Conservation (phyloP, 1,140 invertebrate species). For the Calephelis virginiensis region DNA sequence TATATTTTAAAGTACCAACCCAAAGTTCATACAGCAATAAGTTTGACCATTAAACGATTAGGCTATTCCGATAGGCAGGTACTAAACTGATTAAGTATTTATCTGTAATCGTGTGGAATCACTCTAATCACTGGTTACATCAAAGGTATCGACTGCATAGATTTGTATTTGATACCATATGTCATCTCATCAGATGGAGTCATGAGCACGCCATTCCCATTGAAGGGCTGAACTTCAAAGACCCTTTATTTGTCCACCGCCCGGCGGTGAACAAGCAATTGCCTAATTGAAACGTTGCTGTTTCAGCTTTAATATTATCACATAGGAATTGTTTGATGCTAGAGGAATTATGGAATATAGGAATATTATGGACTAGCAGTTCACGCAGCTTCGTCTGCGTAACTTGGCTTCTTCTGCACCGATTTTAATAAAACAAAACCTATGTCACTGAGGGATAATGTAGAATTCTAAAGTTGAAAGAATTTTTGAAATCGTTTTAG, state of each 20-base stretch:
- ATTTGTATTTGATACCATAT: constrained; percentile 6
- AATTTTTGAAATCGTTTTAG: too few relatives aligned
- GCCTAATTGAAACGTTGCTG: constrained; percentile 20
- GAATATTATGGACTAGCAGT: too few relatives aligned
- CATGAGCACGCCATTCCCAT: constrained; percentile 17
- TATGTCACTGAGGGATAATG: too few relatives aligned
- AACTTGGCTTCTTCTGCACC: too few relatives aligned
- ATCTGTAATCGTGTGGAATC: neutral
- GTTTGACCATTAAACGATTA: too few relatives aligned
- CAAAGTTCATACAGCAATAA: too few relatives aligned
- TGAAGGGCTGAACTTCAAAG: constrained; percentile 20
- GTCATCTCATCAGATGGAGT: constrained; percentile 7
- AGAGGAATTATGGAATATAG: neutral
- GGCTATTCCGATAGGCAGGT: too few relatives aligned
- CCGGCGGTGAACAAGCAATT: constrained; percentile 19
- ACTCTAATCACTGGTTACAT: neutral
- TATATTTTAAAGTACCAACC: too few relatives aligned
- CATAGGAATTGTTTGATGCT: neutral
- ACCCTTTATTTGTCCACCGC: constrained; percentile 4
- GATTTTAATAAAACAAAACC: too few relatives aligned
- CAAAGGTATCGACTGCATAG: constrained; percentile 2
- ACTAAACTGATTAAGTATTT: neutral
- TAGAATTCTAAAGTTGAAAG: too few relatives aligned
- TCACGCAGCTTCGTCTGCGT: too few relatives aligned
- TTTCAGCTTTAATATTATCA: neutral